These are phyloP conservation scores for Thunnus albacares DNA, from an alignment of 2,797 vertebrate genomes.

Conservation along the genomic window DNA sequence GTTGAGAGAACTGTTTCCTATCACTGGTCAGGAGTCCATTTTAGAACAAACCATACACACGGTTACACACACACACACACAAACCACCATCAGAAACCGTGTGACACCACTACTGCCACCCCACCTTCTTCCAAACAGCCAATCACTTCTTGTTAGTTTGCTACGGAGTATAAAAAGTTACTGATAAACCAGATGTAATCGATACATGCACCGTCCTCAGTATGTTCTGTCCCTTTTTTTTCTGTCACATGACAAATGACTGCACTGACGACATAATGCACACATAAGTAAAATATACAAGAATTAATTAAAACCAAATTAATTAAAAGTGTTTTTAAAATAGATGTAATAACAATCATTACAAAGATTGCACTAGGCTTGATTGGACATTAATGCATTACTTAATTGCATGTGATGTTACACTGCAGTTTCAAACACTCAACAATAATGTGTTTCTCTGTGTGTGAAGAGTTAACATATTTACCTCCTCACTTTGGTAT, in stretches of 20 bases:
- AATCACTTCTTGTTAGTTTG: conserved; percentile 69
- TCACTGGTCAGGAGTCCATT: not conserved
- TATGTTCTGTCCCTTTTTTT: conserved; percentile 4
- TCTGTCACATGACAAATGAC: conserved; percentile 23
- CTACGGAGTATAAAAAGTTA: conserved; percentile 66
- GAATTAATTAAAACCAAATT: not conserved
- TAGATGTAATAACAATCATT: not conserved
- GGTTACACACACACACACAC: not conserved
- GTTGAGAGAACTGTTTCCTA: conserved; percentile 1
- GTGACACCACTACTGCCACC: conserved; percentile 3
- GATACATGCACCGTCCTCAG: conserved; percentile 34
- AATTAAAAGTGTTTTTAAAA: not conserved
- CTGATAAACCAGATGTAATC: conserved; percentile 80
- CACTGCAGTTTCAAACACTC: not conserved
- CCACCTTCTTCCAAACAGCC: conserved; percentile 58
- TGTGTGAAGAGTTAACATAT: conserved; percentile 42
- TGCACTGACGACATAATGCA: not conserved
- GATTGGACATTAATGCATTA: not conserved
- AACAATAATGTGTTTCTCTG: not conserved
- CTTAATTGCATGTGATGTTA: not conserved
- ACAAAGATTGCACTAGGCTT: not conserved
- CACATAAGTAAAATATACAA: not conserved
- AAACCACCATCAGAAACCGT: conserved; percentile 25
- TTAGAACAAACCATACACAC: conserved; percentile 11
- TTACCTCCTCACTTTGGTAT: conserved; percentile 32